These are phyloP conservation scores for Galaxias olidus DNA, from an alignment of 2,797 vertebrate genomes.

Conservation along the genomic window DNA sequence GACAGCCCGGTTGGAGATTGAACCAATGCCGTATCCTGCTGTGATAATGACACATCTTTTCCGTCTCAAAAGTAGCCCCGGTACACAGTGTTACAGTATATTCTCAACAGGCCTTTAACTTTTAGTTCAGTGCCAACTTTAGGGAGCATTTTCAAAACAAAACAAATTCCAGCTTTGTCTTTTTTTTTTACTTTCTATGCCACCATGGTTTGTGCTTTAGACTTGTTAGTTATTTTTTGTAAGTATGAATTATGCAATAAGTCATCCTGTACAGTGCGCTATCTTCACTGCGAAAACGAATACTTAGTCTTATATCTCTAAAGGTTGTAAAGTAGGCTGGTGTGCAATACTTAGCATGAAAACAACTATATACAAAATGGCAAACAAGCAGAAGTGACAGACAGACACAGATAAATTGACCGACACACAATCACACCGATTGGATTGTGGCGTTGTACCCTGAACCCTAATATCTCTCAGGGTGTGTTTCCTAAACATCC, in stretches of 20 bases:
- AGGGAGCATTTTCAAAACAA: no score
- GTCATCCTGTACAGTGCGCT: no score
- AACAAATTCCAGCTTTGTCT: no score
- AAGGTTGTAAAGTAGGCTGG: no score
- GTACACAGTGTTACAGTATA: slow-evolving; percentile 17
- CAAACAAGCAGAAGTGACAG: background rate
- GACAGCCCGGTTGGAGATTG: slow-evolving; percentile 58
- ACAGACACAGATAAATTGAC: slow-evolving; percentile 6
- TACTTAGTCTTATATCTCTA: no score
- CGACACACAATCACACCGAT: slow-evolving; percentile 4
- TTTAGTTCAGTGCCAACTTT: background rate
- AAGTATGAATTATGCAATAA: no score
- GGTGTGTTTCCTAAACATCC: background rate
- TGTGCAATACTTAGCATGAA: no score
- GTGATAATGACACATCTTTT: slow-evolving; percentile 28
- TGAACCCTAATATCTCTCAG: slow-evolving; percentile 2
- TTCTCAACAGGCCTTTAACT: background rate
- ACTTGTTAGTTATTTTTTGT: no score
- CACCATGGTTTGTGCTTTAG: no score
- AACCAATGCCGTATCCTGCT: slow-evolving; percentile 33
- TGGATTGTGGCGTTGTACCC: slow-evolving; percentile 3
- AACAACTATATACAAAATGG: background rate
- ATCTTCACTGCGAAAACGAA: no score
- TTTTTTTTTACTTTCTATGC: no score
- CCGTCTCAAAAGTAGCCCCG: slow-evolving; percentile 30